Percentiles rank a stretch among this genome's conserved stretches.
Conservation (phyloP, 2,797 vertebrate species). For the Megaceryle alcyon region DNA sequence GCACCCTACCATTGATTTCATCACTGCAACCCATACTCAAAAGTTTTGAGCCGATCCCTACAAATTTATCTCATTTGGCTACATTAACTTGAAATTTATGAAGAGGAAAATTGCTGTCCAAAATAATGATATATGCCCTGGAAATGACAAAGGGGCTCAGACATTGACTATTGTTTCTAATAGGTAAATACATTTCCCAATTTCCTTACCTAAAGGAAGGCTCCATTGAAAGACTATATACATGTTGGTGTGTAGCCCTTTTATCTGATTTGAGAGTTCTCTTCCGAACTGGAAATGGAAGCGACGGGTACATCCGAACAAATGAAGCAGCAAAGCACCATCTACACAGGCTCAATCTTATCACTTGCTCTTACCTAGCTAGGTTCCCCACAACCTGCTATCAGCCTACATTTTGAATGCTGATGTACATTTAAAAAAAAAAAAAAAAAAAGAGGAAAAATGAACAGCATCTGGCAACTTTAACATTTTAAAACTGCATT, state of each 20-base stretch:
- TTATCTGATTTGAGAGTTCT: background rate
- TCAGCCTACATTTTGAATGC: background rate
- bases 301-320: background rate
- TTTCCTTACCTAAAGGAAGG: background rate
- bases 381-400: background rate
- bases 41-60: background rate
- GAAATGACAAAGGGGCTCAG: background rate
- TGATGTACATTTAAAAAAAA: background rate
- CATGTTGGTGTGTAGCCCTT: background rate
- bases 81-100: background rate
- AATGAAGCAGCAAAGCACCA: background rate
- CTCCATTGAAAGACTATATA: background rate
- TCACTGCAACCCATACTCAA: background rate
- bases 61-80: background rate
- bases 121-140: background rate
- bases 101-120: background rate
- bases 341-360: background rate
- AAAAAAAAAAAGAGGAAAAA: constrained; percentile 1
- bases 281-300: background rate
- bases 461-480: constrained; percentile 29
- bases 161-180: background rate
- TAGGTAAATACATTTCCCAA: background rate
- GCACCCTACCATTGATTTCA: background rate
- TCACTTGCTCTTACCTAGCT: background rate
- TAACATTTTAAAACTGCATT: constrained; percentile 38